Evolutionary conservation across 2,113 vertebrate species (phyloP).

Genomic region (Colossoma macropomum): DNA sequence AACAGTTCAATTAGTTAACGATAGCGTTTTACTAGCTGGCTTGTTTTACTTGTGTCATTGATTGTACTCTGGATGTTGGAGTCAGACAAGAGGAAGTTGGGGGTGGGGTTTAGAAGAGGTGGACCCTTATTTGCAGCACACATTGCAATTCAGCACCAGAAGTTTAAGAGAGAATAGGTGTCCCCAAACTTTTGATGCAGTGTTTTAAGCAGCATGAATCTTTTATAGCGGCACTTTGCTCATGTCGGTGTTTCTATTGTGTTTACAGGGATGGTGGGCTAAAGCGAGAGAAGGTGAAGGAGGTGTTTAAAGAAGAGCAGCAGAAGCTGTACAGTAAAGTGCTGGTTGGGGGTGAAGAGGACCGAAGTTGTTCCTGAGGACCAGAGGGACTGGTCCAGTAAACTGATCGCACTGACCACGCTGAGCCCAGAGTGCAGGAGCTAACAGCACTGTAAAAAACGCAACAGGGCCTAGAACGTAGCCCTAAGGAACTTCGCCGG

Average conservation of each 20-base stretch:
- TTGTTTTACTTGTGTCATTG: no score
- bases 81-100: no score
- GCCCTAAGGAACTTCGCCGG: slow-evolving; percentile 1
- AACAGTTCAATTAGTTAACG: no score
- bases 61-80: no score
- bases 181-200: no score
- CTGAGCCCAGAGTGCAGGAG: slow-evolving; percentile 10
- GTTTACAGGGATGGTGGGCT: slow-evolving; percentile 85
- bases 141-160: no score
- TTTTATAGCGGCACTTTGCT: no score
- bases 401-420: background rate
- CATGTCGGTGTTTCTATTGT: background rate
- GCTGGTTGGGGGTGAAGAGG: slow-evolving; percentile 82
- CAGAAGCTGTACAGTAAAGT: slow-evolving; percentile 91
- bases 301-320: slow-evolving; percentile 86
- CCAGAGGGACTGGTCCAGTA: background rate
- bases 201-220: no score
- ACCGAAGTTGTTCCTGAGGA: slow-evolving; percentile 82
- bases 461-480: background rate
- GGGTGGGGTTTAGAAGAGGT: no score
- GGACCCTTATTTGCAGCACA: no score
- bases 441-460: background rate
- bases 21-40: no score
- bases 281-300: slow-evolving; percentile 89
- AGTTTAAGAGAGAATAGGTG: no score